Evolutionary conservation across 2,113 vertebrate genomes (phyloP).

Genomic region (Callipepla californica): DNA sequence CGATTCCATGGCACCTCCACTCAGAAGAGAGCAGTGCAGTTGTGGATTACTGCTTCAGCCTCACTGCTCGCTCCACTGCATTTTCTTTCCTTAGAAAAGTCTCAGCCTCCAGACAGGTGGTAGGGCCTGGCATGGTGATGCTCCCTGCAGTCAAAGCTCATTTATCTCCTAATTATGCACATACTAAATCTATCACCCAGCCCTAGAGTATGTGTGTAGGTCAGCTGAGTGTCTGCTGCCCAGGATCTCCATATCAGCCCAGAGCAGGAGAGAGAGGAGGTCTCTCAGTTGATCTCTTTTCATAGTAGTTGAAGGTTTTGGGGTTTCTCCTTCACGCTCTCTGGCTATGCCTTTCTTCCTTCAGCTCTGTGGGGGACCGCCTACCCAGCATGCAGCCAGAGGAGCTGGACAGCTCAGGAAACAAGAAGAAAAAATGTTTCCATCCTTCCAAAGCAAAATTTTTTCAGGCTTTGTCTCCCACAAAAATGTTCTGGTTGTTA

Average conservation of each 20-base stretch:
- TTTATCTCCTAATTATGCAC: not conserved
- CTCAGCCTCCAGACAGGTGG: not conserved
- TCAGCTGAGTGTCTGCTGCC: not conserved
- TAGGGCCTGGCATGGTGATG: not conserved
- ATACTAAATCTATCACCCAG: not conserved
- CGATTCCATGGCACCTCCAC: accelerated
- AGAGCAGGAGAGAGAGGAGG: accelerated
- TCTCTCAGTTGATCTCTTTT: accelerated
- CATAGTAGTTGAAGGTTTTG: not conserved
- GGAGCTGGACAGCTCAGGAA: constrained; percentile 16
- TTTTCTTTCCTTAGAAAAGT: not conserved
- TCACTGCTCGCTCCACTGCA: accelerated
- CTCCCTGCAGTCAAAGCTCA: not conserved
- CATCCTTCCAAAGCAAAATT: not conserved
- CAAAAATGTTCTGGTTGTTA: constrained; percentile 44
- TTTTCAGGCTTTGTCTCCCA: constrained; percentile 28
- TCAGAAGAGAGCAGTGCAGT: not conserved
- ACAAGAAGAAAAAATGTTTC: not conserved
- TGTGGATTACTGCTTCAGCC: not conserved
- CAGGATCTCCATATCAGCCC: not conserved
- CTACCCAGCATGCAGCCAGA: not conserved
- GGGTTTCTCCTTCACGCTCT: not conserved
- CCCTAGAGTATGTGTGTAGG: not conserved
- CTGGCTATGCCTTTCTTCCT: not conserved
- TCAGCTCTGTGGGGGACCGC: not conserved